phyloP scores from a whole-genome alignment of 2,113 vertebrate genomes.

The Ictidomys tridecemlineatus region DNA sequence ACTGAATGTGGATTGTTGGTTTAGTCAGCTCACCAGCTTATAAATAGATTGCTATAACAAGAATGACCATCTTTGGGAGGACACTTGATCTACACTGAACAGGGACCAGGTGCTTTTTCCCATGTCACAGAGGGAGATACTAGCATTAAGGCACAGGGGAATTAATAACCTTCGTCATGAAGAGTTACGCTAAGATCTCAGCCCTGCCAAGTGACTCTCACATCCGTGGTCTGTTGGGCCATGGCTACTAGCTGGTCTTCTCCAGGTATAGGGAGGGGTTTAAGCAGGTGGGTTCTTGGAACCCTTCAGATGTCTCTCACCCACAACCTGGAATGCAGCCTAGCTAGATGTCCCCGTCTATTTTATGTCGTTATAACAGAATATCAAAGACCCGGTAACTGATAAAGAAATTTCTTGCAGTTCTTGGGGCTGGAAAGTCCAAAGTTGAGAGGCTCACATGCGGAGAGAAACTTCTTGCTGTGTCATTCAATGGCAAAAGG shows the following conservation, averaged over 20 bases:
- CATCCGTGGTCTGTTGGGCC: not conserved
- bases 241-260: not conserved
- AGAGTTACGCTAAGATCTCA: not conserved
- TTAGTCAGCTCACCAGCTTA: not conserved
- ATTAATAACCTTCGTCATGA: not conserved
- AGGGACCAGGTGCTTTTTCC: not conserved
- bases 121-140: not conserved
- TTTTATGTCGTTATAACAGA: not conserved
- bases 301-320: not conserved
- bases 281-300: not conserved
- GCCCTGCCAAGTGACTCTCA: not conserved
- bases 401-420: too few species aligned
- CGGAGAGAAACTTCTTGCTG: not conserved
- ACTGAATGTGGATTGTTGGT: not conserved
- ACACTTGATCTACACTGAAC: not conserved
- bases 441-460: too few species aligned
- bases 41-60: not conserved
- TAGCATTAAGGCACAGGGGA: not conserved
- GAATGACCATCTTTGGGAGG: not conserved
- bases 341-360: not conserved
- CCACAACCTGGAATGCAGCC: not conserved
- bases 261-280: not conserved
- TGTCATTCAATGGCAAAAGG: not conserved
- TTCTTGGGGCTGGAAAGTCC: too few species aligned
- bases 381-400: not conserved